phyloP scores from a whole-genome alignment of 1,140 invertebrate genomes.

The Drosophila lacertosa region DNA sequence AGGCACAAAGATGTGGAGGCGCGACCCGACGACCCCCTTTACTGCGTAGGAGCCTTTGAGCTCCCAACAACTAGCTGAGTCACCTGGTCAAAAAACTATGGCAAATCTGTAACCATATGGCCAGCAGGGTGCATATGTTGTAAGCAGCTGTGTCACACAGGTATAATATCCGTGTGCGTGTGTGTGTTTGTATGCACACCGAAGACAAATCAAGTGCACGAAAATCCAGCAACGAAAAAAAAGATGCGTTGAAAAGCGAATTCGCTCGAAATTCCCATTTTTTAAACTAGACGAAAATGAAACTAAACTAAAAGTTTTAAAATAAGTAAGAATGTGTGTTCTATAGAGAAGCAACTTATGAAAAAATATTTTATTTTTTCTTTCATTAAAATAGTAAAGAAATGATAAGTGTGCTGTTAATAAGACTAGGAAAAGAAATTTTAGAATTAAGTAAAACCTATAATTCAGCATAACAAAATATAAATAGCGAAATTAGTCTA shows the following conservation, averaged over 20 bases:
- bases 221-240: not conserved
- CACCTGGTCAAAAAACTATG: constrained; percentile 1
- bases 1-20: not conserved
- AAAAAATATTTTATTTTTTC: too few relatives aligned
- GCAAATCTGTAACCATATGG: constrained; percentile 22
- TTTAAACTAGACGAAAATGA: not conserved
- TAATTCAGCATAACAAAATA: too few relatives aligned
- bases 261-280: not conserved
- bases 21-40: too few relatives aligned
- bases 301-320: too few relatives aligned
- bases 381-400: too few relatives aligned
- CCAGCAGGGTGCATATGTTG: constrained; percentile 15
- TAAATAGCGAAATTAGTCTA: too few relatives aligned
- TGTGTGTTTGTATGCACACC: not conserved
- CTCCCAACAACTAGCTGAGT: constrained; percentile 7
- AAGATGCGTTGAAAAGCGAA: not conserved
- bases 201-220: not conserved
- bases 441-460: too few relatives aligned
- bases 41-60: not conserved
- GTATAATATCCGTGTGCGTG: not conserved
- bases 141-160: not conserved
- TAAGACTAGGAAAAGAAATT: too few relatives aligned
- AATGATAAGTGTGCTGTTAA: too few relatives aligned
- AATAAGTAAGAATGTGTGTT: too few relatives aligned
- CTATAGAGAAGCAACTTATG: too few relatives aligned